phyloP scores from a whole-genome alignment of 2,888 invertebrate genomes.

The Oscheius sp. region DNA sequence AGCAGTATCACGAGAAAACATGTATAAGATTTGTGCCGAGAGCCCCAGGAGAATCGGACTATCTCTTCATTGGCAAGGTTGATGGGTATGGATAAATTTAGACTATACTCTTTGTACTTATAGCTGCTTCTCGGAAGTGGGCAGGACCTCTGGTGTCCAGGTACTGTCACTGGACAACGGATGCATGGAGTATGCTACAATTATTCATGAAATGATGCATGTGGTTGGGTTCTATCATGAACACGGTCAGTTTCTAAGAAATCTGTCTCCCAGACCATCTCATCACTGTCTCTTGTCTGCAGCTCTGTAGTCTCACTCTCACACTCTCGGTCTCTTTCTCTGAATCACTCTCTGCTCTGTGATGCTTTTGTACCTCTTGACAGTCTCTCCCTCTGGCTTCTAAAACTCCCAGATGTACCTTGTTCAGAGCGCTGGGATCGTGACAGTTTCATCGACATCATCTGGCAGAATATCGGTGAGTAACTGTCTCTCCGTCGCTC shows the following conservation, averaged over 20 bases:
- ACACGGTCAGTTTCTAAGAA: conserved; percentile 57
- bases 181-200: conserved; percentile 73
- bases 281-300: too few species aligned
- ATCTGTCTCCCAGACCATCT: neutral
- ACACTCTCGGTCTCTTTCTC: neutral
- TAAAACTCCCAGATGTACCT: too few species aligned
- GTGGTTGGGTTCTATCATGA: conserved; percentile 73
- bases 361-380: neutral
- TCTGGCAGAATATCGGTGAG: conserved; percentile 73
- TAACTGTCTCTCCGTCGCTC: too few species aligned
- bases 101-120: neutral
- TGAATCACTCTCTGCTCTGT: too few species aligned
- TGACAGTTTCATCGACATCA: conserved; percentile 73
- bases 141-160: conserved; percentile 72
- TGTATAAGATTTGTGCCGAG: conserved; percentile 73
- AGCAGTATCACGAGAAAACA: conserved; percentile 73
- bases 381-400: too few species aligned
- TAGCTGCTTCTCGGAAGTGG: conserved; percentile 73
- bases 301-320: neutral
- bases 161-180: conserved; percentile 72
- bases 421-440: conserved; percentile 71
- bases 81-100: conserved; percentile 60
- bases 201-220: conserved; percentile 72
- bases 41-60: conserved; percentile 67
- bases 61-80: conserved; percentile 72